These are phyloP conservation scores for Lepus europaeus DNA, from an alignment of 2,113 vertebrate genomes.

Conservation along the genomic window DNA sequence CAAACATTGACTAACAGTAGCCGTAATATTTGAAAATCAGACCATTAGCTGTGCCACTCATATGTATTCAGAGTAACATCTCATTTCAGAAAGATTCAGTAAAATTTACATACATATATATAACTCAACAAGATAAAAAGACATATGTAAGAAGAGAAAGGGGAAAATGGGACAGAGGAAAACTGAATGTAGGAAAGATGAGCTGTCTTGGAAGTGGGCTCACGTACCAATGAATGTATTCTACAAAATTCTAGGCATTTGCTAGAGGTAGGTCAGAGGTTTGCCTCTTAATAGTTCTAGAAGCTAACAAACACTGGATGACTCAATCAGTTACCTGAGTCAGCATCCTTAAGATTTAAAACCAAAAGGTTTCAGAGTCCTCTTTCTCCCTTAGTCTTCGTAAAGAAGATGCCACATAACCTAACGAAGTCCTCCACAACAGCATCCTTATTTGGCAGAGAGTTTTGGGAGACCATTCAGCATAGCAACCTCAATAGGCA, in stretches of 20 bases:
- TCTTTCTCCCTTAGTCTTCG: neutral
- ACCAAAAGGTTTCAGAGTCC: neutral
- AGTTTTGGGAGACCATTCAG: neutral
- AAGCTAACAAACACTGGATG: slow-evolving; percentile 9
- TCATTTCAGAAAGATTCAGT: slow-evolving; percentile 65
- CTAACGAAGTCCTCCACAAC: neutral
- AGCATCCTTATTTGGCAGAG: neutral
- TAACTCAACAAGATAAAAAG: slow-evolving; percentile 39
- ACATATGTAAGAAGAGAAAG: slow-evolving; percentile 36
- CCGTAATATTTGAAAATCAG: slow-evolving; percentile 57
- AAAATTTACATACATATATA: slow-evolving; percentile 60
- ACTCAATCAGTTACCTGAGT: slow-evolving; percentile 36
- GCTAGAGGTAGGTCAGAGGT: neutral
- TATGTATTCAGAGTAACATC: slow-evolving; percentile 47
- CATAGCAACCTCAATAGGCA: neutral
- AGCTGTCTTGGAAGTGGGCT: neutral
- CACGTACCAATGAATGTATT: neutral
- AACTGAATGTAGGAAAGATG: slow-evolving; percentile 50
- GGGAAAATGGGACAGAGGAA: slow-evolving; percentile 16
- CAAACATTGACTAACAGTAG: slow-evolving; percentile 47
- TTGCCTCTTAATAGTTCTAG: slow-evolving; percentile 43
- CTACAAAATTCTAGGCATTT: slow-evolving; percentile 42
- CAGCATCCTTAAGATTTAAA: slow-evolving; percentile 40
- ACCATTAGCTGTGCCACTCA: slow-evolving; percentile 4
- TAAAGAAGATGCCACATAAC: neutral